Conservation (phyloP, 2,888 invertebrate species). For the Graphium colonna region DNA sequence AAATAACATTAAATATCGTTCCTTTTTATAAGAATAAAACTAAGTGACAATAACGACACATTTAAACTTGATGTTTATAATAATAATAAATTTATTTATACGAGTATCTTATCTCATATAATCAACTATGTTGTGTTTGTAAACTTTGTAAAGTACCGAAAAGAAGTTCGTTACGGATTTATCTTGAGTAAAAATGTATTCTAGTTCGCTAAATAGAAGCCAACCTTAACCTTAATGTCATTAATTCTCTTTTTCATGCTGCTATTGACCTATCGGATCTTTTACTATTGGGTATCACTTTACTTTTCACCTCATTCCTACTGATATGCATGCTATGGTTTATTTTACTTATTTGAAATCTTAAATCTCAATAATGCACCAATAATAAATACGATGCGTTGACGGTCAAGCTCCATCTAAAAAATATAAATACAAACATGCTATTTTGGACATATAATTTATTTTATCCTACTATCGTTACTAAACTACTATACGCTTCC, state of each 20-base stretch:
- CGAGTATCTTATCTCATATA: no score
- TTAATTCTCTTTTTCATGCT: slow-evolving; percentile 71
- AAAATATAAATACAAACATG: slow-evolving; percentile 76
- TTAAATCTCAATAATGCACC: slow-evolving; percentile 53
- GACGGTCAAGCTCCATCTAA: slow-evolving; percentile 74
- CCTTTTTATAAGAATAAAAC: no score
- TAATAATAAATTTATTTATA: no score
- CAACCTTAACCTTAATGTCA: slow-evolving; percentile 60
- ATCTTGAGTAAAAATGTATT: not conserved
- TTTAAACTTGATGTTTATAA: no score
- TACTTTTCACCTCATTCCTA: slow-evolving; percentile 41
- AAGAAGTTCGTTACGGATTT: no score
- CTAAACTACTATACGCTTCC: slow-evolving; percentile 46
- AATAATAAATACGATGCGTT: slow-evolving; percentile 67
- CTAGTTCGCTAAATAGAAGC: not conserved
- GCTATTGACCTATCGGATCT: slow-evolving; percentile 72
- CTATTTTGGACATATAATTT: slow-evolving; percentile 66
- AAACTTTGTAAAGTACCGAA: no score
- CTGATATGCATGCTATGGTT: slow-evolving; percentile 52
- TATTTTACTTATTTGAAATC: slow-evolving; percentile 38
- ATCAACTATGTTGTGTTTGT: no score
- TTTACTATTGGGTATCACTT: slow-evolving; percentile 67
- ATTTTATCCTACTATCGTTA: slow-evolving; percentile 33
- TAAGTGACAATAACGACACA: no score
- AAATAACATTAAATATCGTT: no score